Conservation (phyloP, 2,888 invertebrate genomes). For the Pinctada fucata region DNA sequence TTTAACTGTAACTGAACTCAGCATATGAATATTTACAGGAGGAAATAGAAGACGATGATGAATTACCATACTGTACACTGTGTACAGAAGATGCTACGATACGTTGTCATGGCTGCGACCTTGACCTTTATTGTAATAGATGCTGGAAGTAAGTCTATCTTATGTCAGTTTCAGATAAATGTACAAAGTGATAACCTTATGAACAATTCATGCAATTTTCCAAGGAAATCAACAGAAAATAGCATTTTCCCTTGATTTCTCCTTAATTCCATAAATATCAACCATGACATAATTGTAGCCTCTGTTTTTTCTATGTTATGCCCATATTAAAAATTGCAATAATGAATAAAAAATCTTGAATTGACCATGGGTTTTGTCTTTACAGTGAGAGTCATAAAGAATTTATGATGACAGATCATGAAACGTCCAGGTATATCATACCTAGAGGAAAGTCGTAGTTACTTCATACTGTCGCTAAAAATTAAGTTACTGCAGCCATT, state of each 20-base stretch:
- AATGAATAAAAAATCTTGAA: no score
- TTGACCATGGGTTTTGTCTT: slow-evolving; percentile 25
- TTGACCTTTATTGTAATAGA: slow-evolving; percentile 87
- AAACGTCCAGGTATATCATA: slow-evolving; percentile 55
- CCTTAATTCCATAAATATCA: not conserved
- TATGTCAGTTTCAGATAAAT: no score
- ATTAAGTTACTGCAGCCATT: no score
- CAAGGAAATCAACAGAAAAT: no score
- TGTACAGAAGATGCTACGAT: slow-evolving; percentile 89
- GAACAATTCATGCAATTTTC: no score
- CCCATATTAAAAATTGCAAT: no score
- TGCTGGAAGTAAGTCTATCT: slow-evolving; percentile 81
- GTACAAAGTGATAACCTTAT: no score
- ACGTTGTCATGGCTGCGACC: slow-evolving; percentile 87
- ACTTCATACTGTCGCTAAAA: not conserved
- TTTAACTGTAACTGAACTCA: no score
- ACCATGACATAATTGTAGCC: not conserved
- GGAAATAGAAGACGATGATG: slow-evolving; percentile 62
- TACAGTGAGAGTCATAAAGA: slow-evolving; percentile 64
- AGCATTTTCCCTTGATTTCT: no score
- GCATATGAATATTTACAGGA: slow-evolving; percentile 4
- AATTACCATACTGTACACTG: slow-evolving; percentile 88
- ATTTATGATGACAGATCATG: slow-evolving; percentile 61
- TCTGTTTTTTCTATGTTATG: no score
- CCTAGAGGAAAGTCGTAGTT: slow-evolving; percentile 50